phyloP scores from a whole-genome alignment of 2,888 invertebrate genomes.

The Andrena dorsata region DNA sequence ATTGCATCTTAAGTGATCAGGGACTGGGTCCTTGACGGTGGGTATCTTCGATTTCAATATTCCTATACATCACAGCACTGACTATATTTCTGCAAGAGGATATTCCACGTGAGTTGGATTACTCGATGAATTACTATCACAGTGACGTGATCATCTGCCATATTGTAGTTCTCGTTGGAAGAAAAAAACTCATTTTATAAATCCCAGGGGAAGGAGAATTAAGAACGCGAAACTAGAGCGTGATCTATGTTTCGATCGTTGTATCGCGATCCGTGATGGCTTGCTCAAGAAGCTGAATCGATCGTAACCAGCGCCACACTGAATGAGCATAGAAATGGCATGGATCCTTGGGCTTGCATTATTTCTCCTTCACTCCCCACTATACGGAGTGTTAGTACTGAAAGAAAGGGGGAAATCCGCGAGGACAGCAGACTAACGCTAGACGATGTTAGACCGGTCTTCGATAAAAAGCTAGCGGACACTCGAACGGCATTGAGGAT shows the following conservation, averaged over 20 bases:
- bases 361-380: background rate
- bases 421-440: conserved; percentile 76
- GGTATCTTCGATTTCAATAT: too few relatives aligned
- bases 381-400: background rate
- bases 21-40: too few relatives aligned
- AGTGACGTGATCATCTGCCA: too few relatives aligned
- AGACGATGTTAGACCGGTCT: conserved; percentile 81
- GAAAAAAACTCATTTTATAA: too few relatives aligned
- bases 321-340: conserved; percentile 11
- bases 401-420: conserved; percentile 48
- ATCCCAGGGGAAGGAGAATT: too few relatives aligned
- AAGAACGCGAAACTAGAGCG: too few relatives aligned
- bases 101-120: too few relatives aligned
- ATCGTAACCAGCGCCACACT: background rate
- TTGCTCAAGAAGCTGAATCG: background rate
- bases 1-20: too few relatives aligned
- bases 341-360: background rate
- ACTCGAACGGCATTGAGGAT: conserved; percentile 54
- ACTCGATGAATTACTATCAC: too few relatives aligned
- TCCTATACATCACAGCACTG: too few relatives aligned
- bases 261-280: background rate
- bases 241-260: background rate
- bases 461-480: conserved; percentile 70
- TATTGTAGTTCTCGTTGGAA: too few relatives aligned
- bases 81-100: too few relatives aligned